Evolutionary conservation across 2,113 vertebrate genomes (phyloP).

Genomic region (Proteles cristata): DNA sequence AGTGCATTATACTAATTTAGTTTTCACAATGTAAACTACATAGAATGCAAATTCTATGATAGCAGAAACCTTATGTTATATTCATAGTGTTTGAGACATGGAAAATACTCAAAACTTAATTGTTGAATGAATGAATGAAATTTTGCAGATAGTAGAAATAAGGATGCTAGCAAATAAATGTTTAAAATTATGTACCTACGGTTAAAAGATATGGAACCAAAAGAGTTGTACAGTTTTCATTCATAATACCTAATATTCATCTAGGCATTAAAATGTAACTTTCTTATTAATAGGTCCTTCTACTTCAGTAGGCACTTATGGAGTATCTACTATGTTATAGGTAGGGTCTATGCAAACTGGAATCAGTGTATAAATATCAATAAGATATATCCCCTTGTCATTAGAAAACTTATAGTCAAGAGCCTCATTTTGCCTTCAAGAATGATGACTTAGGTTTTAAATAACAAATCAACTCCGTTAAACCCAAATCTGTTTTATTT

Average conservation of each 20-base stretch:
- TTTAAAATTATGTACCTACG: neutral
- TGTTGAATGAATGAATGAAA: conserved; percentile 4
- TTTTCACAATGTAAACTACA: neutral
- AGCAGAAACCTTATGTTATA: neutral
- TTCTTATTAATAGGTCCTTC: conserved; percentile 18
- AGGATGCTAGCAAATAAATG: neutral
- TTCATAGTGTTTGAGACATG: neutral
- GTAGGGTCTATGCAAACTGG: neutral
- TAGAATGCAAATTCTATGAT: neutral
- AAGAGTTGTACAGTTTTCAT: conserved; percentile 2
- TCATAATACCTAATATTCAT: neutral
- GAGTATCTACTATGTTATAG: neutral
- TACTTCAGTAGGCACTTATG: conserved; percentile 18
- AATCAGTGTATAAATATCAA: neutral
- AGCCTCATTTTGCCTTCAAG: neutral
- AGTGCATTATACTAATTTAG: neutral
- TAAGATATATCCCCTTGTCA: neutral
- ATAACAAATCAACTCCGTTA: conserved; percentile 29
- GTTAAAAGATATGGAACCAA: conserved; percentile 39
- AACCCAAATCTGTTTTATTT: conserved; percentile 10
- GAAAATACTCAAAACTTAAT: neutral
- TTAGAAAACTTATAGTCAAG: conserved; percentile 36
- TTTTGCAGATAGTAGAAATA: neutral
- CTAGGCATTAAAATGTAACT: conserved; percentile 28
- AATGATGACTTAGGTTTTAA: conserved; percentile 43